phyloP scores from a whole-genome alignment of 1,140 invertebrate species.

The Drosophila takahashii region DNA sequence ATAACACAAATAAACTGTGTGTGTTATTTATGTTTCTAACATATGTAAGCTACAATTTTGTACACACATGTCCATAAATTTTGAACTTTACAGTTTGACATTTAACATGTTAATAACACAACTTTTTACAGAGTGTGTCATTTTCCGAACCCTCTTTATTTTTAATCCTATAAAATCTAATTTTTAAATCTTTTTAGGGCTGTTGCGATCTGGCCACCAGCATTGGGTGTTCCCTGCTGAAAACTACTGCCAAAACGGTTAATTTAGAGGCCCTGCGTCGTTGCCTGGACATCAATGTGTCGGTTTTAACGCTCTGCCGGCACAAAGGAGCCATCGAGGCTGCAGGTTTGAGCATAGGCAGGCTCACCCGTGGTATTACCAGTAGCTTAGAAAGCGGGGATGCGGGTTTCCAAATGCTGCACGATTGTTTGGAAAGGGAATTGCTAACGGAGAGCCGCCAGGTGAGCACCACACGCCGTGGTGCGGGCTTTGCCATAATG shows the following conservation, averaged over 20 bases:
- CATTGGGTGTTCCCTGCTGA: constrained; percentile 53
- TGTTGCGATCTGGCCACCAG: constrained; percentile 76
- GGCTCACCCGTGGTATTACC: constrained; percentile 62
- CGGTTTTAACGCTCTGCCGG: constrained; percentile 89
- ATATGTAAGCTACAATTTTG: no score
- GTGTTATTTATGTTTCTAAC: no score
- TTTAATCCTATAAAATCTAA: no score
- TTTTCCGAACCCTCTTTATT: no score
- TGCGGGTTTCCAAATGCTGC: constrained; percentile 46
- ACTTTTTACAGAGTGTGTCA: no score
- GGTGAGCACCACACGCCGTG: constrained; percentile 88
- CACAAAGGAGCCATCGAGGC: constrained; percentile 93
- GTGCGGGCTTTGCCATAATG: constrained; percentile 91
- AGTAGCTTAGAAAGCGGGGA: constrained; percentile 14
- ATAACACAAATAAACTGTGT: no score
- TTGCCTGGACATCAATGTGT: constrained; percentile 87
- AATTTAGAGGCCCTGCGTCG: constrained; percentile 66
- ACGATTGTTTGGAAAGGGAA: constrained; percentile 62
- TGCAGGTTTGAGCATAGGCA: constrained; percentile 87
- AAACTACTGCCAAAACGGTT: neutral
- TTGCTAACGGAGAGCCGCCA: constrained; percentile 59
- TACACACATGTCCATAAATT: no score
- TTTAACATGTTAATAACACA: no score
- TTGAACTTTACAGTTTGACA: no score
- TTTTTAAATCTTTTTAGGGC: constrained; percentile 22